Evolutionary conservation across 2,797 vertebrate species (phyloP).

Genomic region (Lagorchestes hirsutus): DNA sequence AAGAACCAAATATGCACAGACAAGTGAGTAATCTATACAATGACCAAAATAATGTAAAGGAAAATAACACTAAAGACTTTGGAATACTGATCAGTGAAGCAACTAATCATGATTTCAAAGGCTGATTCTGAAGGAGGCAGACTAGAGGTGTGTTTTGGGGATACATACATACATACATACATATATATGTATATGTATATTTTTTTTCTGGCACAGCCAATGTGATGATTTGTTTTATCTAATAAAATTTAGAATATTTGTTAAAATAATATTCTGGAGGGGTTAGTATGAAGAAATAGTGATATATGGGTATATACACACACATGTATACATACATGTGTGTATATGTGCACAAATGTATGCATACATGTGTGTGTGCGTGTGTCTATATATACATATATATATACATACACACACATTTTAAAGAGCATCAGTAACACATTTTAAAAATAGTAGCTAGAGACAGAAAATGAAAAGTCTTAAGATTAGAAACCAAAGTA

Average conservation of each 20-base stretch:
- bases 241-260: background rate
- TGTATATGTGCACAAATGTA: background rate
- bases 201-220: background rate
- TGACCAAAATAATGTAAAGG: background rate
- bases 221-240: background rate
- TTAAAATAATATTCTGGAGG: background rate
- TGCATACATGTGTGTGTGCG: background rate
- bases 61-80: background rate
- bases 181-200: background rate
- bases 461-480: background rate
- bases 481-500: background rate
- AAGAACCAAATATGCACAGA: background rate
- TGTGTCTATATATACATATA: too few relatives aligned
- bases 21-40: background rate
- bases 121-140: background rate
- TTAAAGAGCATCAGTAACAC: background rate
- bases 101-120: background rate
- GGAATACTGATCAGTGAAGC: background rate
- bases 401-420: background rate
- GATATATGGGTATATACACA: background rate
- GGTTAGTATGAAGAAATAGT: background rate
- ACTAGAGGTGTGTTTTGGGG: background rate
- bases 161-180: too few relatives aligned
- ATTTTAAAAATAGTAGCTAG: background rate
- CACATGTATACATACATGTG: fast-evolving